phyloP scores from a whole-genome alignment of 2,113 vertebrate genomes.

The Callocephalon fimbriatum region DNA sequence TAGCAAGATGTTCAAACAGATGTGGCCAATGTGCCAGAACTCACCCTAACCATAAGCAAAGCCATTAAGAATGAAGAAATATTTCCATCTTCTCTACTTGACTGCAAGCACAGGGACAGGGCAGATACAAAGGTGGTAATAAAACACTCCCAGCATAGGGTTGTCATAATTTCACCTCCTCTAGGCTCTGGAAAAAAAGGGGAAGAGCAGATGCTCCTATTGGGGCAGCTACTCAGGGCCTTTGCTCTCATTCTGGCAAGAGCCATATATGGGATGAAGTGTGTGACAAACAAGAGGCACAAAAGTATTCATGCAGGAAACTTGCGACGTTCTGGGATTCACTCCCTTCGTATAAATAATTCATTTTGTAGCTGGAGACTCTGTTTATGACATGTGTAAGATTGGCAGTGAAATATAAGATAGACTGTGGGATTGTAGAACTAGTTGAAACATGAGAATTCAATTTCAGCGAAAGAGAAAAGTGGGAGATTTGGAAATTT shows the following conservation, averaged over 20 bases:
- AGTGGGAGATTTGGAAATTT: neutral
- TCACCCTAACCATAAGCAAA: neutral
- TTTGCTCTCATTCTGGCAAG: slow-evolving; percentile 53
- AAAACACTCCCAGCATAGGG: neutral
- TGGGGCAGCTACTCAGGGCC: neutral
- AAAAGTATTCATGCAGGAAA: slow-evolving; percentile 70
- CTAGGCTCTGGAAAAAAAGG: neutral
- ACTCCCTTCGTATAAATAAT: slow-evolving; percentile 65
- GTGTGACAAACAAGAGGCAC: slow-evolving; percentile 61
- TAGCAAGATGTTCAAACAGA: neutral
- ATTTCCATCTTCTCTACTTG: neutral
- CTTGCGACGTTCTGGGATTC: slow-evolving; percentile 47
- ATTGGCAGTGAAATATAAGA: slow-evolving; percentile 51
- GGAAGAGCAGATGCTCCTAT: neutral
- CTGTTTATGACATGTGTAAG: slow-evolving; percentile 48
- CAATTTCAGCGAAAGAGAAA: neutral
- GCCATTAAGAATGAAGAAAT: slow-evolving; percentile 5
- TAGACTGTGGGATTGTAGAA: neutral
- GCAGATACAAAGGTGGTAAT: neutral
- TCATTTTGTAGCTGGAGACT: slow-evolving; percentile 56
- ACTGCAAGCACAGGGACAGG: neutral
- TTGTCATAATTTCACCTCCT: neutral
- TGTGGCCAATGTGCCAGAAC: neutral
- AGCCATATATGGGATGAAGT: slow-evolving; percentile 56
- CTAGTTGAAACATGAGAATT: slow-evolving; percentile 2